Conservation (phyloP, 2,797 vertebrate species). For the Hybognathus amarus region DNA sequence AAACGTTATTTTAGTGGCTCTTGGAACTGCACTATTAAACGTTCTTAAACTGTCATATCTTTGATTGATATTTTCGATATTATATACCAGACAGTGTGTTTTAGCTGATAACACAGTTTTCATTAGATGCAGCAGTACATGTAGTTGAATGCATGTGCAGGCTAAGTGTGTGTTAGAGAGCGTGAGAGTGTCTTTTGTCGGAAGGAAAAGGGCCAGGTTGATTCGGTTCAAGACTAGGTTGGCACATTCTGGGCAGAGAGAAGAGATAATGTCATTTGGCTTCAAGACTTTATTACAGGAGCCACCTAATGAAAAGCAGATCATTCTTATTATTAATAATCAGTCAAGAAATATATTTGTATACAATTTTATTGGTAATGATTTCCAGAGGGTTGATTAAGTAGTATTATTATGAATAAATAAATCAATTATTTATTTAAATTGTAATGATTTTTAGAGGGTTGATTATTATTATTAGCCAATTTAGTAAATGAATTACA, state of each 20-base stretch:
- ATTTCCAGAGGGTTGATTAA: not conserved
- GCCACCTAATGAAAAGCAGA: not conserved
- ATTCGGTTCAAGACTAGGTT: not conserved
- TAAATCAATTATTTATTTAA: not conserved
- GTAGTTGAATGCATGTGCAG: not conserved
- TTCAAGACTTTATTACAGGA: not conserved
- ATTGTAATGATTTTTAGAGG: not conserved
- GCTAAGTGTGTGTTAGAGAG: not conserved
- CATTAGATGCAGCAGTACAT: not conserved
- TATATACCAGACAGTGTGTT: not conserved
- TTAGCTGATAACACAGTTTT: not conserved
- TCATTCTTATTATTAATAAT: not conserved
- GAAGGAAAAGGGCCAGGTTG: slow-evolving; percentile 12
- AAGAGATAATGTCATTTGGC: slow-evolving; percentile 63
- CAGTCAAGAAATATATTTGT: not conserved
- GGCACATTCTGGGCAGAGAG: slow-evolving; percentile 40
- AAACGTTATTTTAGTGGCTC: not conserved
- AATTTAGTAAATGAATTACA: not conserved
- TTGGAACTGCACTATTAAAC: slow-evolving; percentile 4
- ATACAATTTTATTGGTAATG: not conserved
- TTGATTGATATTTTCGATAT: not conserved
- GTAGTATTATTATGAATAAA: not conserved
- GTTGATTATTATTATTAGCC: not conserved
- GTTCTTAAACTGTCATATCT: not conserved
- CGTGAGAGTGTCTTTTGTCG: slow-evolving; percentile 20